These are phyloP conservation scores for Heliconius himera DNA, from an alignment of 1,140 invertebrate species.

Conservation along the genomic window DNA sequence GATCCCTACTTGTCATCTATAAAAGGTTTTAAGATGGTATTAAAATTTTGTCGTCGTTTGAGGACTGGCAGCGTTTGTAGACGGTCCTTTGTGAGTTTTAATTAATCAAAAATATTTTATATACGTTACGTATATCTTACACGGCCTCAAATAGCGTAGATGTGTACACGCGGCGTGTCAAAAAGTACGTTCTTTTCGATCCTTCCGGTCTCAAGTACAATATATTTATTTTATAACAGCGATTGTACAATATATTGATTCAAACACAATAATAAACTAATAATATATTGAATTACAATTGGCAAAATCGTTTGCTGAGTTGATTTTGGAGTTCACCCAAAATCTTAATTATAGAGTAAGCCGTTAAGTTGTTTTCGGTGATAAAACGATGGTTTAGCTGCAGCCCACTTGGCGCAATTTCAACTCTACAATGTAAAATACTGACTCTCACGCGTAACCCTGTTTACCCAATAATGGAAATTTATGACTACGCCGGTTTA, in stretches of 20 bases:
- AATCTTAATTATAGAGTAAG: constrained; percentile 28
- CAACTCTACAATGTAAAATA: constrained; percentile 20
- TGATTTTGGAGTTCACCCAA: constrained; percentile 18
- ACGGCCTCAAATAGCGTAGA: neutral
- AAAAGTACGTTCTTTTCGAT: too few relatives aligned
- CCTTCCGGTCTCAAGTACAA: neutral
- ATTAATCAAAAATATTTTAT: neutral
- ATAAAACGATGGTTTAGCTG: neutral
- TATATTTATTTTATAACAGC: neutral
- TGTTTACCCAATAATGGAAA: constrained; percentile 27
- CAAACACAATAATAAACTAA: neutral
- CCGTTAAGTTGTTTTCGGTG: constrained; percentile 21
- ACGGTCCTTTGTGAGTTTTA: neutral
- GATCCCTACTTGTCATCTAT: neutral
- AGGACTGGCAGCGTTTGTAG: neutral
- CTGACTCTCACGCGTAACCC: constrained; percentile 30
- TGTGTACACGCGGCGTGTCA: too few relatives aligned
- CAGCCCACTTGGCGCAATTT: neutral
- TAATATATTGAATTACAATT: constrained; percentile 16
- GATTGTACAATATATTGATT: neutral
- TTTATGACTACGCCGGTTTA: constrained; percentile 24
- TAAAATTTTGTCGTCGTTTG: neutral
- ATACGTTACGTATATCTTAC: neutral
- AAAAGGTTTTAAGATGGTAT: constrained; percentile 21
- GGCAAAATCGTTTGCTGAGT: constrained; percentile 10